phyloP scores from a whole-genome alignment of 2,888 invertebrate species.

The Nasonia oneida region DNA sequence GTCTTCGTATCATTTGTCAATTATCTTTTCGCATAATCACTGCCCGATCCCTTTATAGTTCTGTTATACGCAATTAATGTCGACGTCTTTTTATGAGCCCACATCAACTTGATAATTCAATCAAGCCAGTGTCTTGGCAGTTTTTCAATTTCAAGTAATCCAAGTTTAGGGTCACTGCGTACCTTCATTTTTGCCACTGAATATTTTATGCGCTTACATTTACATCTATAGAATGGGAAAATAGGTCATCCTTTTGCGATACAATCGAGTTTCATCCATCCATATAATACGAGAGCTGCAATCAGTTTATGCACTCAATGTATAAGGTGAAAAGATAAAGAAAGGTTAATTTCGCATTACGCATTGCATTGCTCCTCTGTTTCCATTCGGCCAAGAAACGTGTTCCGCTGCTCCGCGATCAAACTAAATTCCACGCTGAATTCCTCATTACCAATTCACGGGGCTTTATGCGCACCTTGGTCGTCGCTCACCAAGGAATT shows the following conservation, averaged over 20 bases:
- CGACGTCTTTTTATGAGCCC: too few relatives aligned
- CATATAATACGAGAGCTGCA: not conserved
- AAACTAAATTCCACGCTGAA: slow-evolving; percentile 46
- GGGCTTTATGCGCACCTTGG: slow-evolving; percentile 45
- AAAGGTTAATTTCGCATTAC: slow-evolving; percentile 28
- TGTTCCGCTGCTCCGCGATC: slow-evolving; percentile 14
- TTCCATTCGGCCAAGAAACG: slow-evolving; percentile 13
- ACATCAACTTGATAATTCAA: too few relatives aligned
- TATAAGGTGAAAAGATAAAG: not conserved
- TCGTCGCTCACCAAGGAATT: slow-evolving; percentile 44
- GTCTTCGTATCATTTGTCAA: too few relatives aligned
- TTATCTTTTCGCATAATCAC: too few relatives aligned
- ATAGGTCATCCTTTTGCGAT: not conserved
- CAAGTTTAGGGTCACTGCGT: too few relatives aligned
- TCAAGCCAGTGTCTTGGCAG: too few relatives aligned
- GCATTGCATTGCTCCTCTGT: slow-evolving; percentile 20
- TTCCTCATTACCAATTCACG: slow-evolving; percentile 52
- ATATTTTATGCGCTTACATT: not conserved
- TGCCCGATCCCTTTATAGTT: too few relatives aligned
- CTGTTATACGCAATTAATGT: too few relatives aligned
- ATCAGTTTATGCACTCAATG: not conserved
- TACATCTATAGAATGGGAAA: not conserved
- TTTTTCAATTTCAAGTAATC: too few relatives aligned
- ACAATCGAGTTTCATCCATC: not conserved
- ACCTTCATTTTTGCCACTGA: too few relatives aligned